Percentiles rank a stretch among this genome's conserved stretches.
Conservation (phyloP, 2,113 vertebrate genomes). For the Heteronetta atricapilla region DNA sequence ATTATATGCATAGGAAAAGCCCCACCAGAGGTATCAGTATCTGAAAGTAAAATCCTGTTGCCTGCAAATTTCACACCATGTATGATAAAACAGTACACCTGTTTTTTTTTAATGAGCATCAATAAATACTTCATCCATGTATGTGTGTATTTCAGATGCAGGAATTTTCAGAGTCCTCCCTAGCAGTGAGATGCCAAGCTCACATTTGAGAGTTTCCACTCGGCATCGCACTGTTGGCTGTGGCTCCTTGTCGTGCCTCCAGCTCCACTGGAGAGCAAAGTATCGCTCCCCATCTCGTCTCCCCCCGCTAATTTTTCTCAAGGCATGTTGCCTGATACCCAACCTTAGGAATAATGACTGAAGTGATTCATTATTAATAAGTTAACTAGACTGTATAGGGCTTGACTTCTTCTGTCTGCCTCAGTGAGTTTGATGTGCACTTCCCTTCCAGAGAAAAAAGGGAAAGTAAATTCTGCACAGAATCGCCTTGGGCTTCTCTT, state of each 20-base stretch:
- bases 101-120: not conserved
- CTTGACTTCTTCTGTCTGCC: slow-evolving; percentile 27
- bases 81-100: not conserved
- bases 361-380: slow-evolving; percentile 9
- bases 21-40: not conserved
- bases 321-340: not conserved
- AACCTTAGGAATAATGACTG: not conserved
- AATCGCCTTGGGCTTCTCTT: not conserved
- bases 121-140: not conserved
- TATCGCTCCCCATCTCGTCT: not conserved
- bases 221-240: not conserved
- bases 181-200: not conserved
- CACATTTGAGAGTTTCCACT: not conserved
- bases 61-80: not conserved
- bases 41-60: not conserved
- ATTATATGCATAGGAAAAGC: not conserved
- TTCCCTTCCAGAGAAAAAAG: not conserved
- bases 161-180: not conserved
- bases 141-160: not conserved
- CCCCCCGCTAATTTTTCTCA: fast-evolving
- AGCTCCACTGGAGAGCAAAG: not conserved
- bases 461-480: not conserved
- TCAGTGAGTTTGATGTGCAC: slow-evolving; percentile 21
- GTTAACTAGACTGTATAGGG: not conserved
- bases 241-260: not conserved